A percentile compares a stretch with the other conserved stretches of the same genome.
These are phyloP conservation scores for Chiloscyllium plagiosum DNA, from an alignment of 2,113 vertebrate genomes.

Conservation along the genomic window DNA sequence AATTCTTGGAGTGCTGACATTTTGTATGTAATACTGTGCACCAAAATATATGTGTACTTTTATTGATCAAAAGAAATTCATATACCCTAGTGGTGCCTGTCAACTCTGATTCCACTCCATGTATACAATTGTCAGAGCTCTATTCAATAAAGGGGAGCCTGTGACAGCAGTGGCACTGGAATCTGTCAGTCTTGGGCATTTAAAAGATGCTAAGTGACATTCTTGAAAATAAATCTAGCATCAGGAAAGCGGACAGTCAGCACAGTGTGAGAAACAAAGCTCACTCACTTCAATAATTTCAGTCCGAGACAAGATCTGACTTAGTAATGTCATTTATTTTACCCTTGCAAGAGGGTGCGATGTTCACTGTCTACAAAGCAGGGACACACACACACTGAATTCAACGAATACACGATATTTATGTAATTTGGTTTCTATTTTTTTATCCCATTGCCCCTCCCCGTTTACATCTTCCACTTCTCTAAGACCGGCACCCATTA, in stretches of 20 bases:
- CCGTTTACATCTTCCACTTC: no score
- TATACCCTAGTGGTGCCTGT: neutral
- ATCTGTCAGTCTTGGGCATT: neutral
- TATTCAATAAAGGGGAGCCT: neutral
- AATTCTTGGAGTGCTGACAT: neutral
- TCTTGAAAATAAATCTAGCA: neutral
- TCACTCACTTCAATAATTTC: no score
- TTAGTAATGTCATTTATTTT: no score
- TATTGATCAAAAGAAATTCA: neutral
- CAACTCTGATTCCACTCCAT: neutral
- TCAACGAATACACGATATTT: no score
- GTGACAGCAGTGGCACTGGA: neutral
- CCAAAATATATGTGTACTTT: neutral
- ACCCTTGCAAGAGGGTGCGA: no score
- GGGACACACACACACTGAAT: no score
- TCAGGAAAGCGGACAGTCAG: neutral
- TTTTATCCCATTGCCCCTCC: no score
- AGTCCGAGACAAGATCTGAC: no score
- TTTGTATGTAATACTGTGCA: neutral
- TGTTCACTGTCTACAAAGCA: no score
- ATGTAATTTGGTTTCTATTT: no score
- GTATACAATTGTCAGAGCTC: neutral
- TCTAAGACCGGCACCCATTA: no score
- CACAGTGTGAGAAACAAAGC: no score
- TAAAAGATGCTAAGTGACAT: slow-evolving; percentile 3